Base-by-base conservation (phyloP, 2,113 vertebrate genomes). In the Phyllostomus discolor region DNA sequence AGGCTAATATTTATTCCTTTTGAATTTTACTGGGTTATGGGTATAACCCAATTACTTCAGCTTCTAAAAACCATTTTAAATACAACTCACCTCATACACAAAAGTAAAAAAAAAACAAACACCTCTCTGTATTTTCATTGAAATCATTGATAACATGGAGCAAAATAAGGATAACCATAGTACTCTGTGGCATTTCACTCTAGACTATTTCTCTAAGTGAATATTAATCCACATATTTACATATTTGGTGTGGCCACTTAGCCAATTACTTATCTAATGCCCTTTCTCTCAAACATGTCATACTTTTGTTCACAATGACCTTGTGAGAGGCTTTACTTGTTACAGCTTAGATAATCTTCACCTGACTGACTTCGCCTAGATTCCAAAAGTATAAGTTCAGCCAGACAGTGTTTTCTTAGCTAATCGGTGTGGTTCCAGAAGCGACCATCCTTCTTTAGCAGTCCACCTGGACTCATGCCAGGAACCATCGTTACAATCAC, bases 31-130 rank as follows among this genome's bases (percentile, higher is more conserved):
- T 89, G n/a, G n/a, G n/a, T n/a, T n/a, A 80, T 72, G 10, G 35
- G 82, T 69, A 76, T 10, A 62, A 26, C 20, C 22, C 0, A 52
- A 79, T 4, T 54, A 64, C 7, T 50, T 35, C 16, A 78, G 19
- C 22, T 20, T 91, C 59, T 15, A 46, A 88, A 88, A 91, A 82
- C 70, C 69, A 54, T 19, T 82, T 84, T 83, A 54, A 78, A 88
- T 19, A 72, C n/a, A 62, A 83, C 35, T 88, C 17, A 59, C 70
- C 15, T 54, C 75, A 70, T 59, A 82, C 9, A 79, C 3, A 64
- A 90, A 93, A 84, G 24, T 81, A 48, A 85, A 95, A 82, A 94
- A 76, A 70, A 94, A 80, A 41, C 3, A 94, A 80, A 41, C 3
- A 41, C 24, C 4, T 62, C 62, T 82, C n/a, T 81, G 24, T 52